phyloP scores from a whole-genome alignment of 2,797 vertebrate species.

The Bucorvus abyssinicus region DNA sequence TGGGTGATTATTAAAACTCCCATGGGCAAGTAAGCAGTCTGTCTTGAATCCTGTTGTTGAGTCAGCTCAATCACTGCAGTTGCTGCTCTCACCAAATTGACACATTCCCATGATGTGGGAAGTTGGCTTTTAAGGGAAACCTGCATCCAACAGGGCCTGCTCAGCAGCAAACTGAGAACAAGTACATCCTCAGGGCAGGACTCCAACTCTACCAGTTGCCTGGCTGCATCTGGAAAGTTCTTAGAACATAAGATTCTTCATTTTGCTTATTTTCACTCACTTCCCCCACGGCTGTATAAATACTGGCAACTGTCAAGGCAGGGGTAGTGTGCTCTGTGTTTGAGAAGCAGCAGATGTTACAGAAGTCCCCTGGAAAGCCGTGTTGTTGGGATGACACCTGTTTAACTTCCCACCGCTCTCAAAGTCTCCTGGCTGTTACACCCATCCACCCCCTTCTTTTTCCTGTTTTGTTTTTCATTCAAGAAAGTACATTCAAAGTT shows the following conservation, averaged over 20 bases:
- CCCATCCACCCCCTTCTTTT: background rate
- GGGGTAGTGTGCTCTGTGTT: background rate
- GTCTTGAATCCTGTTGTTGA: background rate
- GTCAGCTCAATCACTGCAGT: background rate
- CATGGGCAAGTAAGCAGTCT: background rate
- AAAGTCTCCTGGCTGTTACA: background rate
- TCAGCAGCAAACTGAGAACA: background rate
- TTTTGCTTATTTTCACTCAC: background rate
- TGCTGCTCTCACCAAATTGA: background rate
- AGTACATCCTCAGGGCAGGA: background rate
- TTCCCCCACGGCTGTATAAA: background rate
- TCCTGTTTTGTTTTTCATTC: background rate
- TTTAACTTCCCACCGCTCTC: background rate
- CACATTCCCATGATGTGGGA: background rate
- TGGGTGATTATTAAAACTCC: background rate
- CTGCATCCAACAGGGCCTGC: background rate
- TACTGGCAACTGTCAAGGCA: background rate
- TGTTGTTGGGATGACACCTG: background rate
- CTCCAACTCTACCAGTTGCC: background rate
- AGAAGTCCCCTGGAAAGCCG: background rate
- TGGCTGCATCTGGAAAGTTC: background rate
- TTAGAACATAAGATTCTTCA: background rate
- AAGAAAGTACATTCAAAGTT: background rate
- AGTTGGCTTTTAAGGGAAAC: background rate
- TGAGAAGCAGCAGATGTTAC: background rate